These are phyloP conservation scores for Cephus rjabovi DNA, from an alignment of 2,888 invertebrate species.

Conservation along the genomic window DNA sequence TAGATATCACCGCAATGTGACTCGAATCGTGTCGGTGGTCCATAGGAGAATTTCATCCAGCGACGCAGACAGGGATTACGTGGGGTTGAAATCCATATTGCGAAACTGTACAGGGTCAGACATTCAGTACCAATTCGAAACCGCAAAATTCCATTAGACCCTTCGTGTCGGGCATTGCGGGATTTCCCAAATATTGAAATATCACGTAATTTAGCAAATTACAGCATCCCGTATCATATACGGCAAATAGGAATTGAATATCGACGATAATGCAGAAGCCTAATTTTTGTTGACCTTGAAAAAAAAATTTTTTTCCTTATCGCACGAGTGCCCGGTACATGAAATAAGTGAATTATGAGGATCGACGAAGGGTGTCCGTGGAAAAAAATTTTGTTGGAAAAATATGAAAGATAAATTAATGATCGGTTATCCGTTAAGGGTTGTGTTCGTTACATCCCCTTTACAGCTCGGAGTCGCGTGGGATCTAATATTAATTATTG, in stretches of 20 bases:
- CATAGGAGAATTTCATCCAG: not conserved
- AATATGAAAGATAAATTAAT: not conserved
- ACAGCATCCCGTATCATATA: not conserved
- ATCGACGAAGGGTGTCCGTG: no score
- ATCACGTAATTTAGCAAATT: not conserved
- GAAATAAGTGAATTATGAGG: no score
- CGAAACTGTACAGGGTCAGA: conserved; percentile 6
- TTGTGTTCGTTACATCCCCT: not conserved
- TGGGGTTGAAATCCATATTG: not conserved
- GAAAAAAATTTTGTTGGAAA: not conserved
- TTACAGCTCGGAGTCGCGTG: not conserved
- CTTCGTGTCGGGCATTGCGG: not conserved
- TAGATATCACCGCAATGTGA: not conserved
- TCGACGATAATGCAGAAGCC: not conserved
- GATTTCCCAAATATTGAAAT: not conserved
- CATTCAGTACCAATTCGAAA: conserved; percentile 37
- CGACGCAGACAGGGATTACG: not conserved
- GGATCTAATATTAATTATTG: not conserved
- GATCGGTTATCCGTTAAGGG: not conserved
- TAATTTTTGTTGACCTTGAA: not conserved
- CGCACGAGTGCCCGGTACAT: not conserved
- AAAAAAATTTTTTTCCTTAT: not conserved
- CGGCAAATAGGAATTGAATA: not conserved
- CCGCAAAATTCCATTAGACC: conserved; percentile 44
- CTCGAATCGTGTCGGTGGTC: not conserved